These are phyloP conservation scores for Drosophila bunnanda DNA, from an alignment of 2,888 invertebrate species.

Conservation along the genomic window DNA sequence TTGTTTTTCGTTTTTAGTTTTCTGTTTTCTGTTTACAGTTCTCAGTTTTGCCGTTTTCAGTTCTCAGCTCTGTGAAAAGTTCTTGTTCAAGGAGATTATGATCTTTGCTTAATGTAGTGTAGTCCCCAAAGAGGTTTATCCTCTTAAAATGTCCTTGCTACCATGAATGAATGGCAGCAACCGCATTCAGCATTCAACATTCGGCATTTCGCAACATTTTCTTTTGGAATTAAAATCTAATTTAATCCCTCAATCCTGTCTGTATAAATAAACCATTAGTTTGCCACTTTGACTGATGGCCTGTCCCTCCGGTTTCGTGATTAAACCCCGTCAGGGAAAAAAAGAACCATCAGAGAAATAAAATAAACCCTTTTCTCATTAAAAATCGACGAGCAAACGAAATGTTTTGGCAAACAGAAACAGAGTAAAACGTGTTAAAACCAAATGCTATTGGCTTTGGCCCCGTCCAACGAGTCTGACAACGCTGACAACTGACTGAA, in stretches of 20 bases:
- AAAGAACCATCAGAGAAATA: conserved; percentile 8
- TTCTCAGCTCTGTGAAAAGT: conserved; percentile 16
- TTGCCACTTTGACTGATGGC: conserved; percentile 49
- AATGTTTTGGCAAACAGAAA: conserved; percentile 45
- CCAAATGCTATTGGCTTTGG: conserved; percentile 48
- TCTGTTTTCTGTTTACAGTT: conserved; percentile 16
- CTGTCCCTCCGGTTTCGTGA: conserved; percentile 39
- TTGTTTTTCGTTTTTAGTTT: conserved; percentile 29
- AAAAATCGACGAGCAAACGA: conserved; percentile 47
- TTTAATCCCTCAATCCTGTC: conserved; percentile 44
- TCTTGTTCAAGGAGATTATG: conserved; percentile 37
- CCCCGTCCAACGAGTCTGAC: conserved; percentile 32
- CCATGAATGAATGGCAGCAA: conserved; percentile 27
- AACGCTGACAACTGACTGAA: conserved; percentile 51
- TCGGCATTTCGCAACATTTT: conserved; percentile 39
- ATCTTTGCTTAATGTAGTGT: conserved; percentile 44
- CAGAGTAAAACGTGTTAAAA: conserved; percentile 47
- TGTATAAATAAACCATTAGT: conserved; percentile 49
- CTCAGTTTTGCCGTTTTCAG: conserved; percentile 18
- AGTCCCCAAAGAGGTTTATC: conserved; percentile 30
- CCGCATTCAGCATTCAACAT: conserved; percentile 43
- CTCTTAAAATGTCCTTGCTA: conserved; percentile 31
- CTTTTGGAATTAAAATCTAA: conserved; percentile 43
- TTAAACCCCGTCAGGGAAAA: conserved; percentile 16
- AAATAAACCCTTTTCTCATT: conserved; percentile 54